Conservation (phyloP, 2,113 vertebrate genomes). For the Pituophis catenifer region DNA sequence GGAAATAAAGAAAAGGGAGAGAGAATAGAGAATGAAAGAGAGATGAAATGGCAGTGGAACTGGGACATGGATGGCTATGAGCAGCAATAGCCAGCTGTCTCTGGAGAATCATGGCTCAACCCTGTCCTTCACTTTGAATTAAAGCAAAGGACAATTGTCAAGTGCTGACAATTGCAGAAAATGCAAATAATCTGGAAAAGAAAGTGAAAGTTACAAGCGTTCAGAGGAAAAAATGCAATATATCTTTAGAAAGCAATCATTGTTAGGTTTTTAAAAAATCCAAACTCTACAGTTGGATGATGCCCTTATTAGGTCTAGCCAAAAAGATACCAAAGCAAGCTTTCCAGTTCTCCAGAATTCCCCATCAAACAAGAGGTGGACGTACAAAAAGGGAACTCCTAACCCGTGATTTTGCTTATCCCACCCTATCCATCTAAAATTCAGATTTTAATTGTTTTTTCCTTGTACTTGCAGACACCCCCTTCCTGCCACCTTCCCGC, state of each 20-base stretch:
- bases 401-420: background rate
- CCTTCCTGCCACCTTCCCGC: background rate
- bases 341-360: background rate
- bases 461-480: background rate
- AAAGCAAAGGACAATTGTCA: background rate
- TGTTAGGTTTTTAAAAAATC: background rate
- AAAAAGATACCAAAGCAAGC: background rate
- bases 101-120: background rate
- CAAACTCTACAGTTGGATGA: background rate
- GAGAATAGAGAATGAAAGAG: slow-evolving; percentile 17
- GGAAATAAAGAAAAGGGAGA: background rate
- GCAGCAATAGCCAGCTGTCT: background rate
- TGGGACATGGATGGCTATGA: background rate
- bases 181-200: background rate
- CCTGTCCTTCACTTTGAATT: background rate
- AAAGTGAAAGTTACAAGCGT: background rate
- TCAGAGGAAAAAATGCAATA: background rate
- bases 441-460: background rate
- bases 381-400: background rate
- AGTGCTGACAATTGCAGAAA: background rate
- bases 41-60: slow-evolving; percentile 11
- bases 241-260: background rate
- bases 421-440: background rate
- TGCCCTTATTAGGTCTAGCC: background rate
- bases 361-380: background rate